A percentile compares a stretch with the other conserved stretches of the same genome.
These are phyloP conservation scores for Necrosyrtes monachus DNA, from an alignment of 2,797 vertebrate species.

Conservation along the genomic window DNA sequence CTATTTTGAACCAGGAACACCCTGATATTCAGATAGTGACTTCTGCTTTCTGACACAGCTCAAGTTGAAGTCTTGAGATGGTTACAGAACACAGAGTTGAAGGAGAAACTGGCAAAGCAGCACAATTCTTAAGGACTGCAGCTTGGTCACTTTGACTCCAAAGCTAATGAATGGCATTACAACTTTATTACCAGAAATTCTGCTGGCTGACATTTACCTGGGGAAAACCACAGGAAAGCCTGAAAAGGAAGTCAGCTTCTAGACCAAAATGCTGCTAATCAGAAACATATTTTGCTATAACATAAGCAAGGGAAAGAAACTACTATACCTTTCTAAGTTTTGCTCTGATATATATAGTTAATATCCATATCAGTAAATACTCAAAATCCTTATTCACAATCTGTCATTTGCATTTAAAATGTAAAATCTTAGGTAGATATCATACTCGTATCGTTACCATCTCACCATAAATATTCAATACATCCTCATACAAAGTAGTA, in stretches of 20 bases:
- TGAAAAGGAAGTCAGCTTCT: neutral
- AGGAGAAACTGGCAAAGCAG: neutral
- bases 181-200: neutral
- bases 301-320: neutral
- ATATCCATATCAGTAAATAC: neutral
- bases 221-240: neutral
- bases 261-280: neutral
- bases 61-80: neutral
- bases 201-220: neutral
- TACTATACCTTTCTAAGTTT: neutral
- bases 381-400: neutral
- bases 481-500: neutral
- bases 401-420: neutral
- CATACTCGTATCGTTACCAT: neutral
- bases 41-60: neutral
- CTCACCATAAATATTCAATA: neutral
- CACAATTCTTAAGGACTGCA: neutral
- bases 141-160: neutral
- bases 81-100: neutral
- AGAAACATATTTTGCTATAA: neutral
- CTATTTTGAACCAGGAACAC: slow-evolving; percentile 5
- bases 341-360: neutral
- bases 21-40: neutral
- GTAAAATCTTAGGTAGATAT: neutral
- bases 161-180: neutral